Conservation (phyloP, 2,113 vertebrate species). For the Brachyhypopomus occidentalis region DNA sequence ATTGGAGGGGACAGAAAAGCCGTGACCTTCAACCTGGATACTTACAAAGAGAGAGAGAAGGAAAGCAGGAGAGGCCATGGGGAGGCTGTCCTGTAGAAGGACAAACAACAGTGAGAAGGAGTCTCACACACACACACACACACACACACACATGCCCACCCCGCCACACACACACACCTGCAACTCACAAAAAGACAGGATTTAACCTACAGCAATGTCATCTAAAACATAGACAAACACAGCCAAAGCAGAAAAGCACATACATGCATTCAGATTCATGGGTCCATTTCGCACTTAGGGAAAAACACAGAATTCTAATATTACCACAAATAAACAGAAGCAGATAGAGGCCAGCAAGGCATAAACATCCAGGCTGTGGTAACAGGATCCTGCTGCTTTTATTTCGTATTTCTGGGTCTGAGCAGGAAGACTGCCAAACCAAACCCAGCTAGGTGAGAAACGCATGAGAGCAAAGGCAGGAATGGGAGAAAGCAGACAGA, state of each 20-base stretch:
- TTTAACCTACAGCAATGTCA: constrained; percentile 12
- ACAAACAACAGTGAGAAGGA: constrained; percentile 86
- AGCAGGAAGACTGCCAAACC: background rate
- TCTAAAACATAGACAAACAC: constrained; percentile 21
- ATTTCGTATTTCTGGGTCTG: background rate
- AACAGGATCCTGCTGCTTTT: background rate
- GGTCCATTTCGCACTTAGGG: background rate
- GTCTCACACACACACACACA: constrained; percentile 67
- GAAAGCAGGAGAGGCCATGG: constrained; percentile 99
- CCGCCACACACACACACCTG: constrained; percentile 32
- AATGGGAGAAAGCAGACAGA: background rate
- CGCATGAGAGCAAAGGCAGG: background rate
- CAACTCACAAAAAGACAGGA: constrained; percentile 9
- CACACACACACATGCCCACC: constrained; percentile 64
- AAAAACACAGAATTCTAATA: background rate
- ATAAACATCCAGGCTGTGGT: too few relatives aligned
- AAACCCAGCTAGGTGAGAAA: background rate
- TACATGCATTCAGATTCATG: background rate
- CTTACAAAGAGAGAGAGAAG: constrained; percentile 99
- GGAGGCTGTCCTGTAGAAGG: constrained; percentile 99
- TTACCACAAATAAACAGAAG: background rate
- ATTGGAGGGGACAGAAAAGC: constrained; percentile 36
- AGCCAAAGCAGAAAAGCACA: constrained; percentile 13
- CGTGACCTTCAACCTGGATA: constrained; percentile 78
- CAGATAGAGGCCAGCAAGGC: too few relatives aligned